A percentile compares a stretch with the other conserved stretches of the same genome.
Conservation (phyloP, 1,140 invertebrate genomes). For the Bombyx mori region ASM3026992v2 NC_085121.1:15061001-15061500, state of each 20-base stretch:
- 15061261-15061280: constrained; percentile 45
- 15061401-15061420: constrained; percentile 73
- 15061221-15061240: not conserved
- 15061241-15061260: constrained; percentile 31
- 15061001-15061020: no score
- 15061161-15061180: no score
- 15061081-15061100: no score
- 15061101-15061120: no score
- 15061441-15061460: constrained; percentile 73
- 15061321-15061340: constrained; percentile 68
- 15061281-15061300: constrained; percentile 58
- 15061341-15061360: constrained; percentile 61
- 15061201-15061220: no score
- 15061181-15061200: no score
- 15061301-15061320: constrained; percentile 79
- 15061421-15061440: constrained; percentile 75
- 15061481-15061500: constrained; percentile 2
- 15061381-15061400: constrained; percentile 76
- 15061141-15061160: no score
- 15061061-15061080: no score
- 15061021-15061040: no score
- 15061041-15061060: no score
- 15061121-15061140: no score
- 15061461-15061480: constrained; percentile 43
- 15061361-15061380: constrained; percentile 60